Percentiles rank a stretch among this genome's conserved stretches.
These are phyloP conservation scores for Coccyzus lansbergi DNA, from an alignment of 2,797 vertebrate species.

Conservation along the genomic window DNA sequence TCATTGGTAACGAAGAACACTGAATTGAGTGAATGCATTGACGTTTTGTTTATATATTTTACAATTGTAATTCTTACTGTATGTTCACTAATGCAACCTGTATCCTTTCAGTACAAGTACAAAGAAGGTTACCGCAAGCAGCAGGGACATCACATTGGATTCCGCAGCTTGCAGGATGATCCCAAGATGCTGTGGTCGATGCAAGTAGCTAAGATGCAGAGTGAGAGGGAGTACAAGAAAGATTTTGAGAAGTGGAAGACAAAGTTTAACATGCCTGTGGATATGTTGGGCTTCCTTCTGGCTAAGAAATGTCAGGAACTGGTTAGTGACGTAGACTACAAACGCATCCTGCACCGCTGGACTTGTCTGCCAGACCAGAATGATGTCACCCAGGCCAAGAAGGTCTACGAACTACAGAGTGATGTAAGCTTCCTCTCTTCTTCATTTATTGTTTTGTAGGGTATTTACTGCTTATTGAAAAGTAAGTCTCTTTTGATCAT, in stretches of 20 bases:
- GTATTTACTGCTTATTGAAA: background rate
- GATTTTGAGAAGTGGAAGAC: constrained; percentile 93
- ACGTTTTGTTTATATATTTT: background rate
- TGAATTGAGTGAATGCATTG: no score
- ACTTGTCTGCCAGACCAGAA: constrained; percentile 87
- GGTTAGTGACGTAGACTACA: constrained; percentile 87
- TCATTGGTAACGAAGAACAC: background rate
- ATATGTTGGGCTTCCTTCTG: constrained; percentile 89
- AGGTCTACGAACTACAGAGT: constrained; percentile 84
- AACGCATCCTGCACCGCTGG: constrained; percentile 82
- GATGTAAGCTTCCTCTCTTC: constrained; percentile 79
- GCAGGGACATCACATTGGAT: constrained; percentile 90
- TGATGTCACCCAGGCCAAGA: constrained; percentile 84
- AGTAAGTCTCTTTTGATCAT: background rate
- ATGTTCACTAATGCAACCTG: background rate
- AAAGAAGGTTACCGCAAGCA: constrained; percentile 90
- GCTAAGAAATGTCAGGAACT: constrained; percentile 85
- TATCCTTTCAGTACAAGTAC: constrained; percentile 89
- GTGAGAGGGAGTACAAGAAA: constrained; percentile 92
- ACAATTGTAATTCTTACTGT: background rate
- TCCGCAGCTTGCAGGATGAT: constrained; percentile 90
- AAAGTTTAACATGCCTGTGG: constrained; percentile 89
- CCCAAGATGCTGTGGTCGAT: constrained; percentile 93
- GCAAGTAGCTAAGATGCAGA: constrained; percentile 90
- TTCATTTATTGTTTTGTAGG: background rate